phyloP scores from a whole-genome alignment of 2,113 vertebrate species.

The Mormyrus iriodes region DNA sequence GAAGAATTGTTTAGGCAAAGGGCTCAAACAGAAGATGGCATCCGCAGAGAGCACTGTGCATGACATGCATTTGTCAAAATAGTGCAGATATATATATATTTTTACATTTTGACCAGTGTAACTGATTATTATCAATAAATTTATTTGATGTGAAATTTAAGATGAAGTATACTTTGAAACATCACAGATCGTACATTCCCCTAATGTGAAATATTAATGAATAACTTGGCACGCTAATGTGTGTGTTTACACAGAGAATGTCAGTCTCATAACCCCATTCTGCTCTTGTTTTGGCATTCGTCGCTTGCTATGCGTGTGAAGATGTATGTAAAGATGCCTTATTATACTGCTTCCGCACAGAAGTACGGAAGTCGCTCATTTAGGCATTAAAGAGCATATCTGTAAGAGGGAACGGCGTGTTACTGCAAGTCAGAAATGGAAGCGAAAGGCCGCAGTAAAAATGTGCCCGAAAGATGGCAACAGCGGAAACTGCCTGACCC shows the following conservation, averaged over 20 bases:
- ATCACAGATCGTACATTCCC: background rate
- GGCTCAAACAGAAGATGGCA: background rate
- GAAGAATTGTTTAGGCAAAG: background rate
- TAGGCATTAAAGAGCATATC: background rate
- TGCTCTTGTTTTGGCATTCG: background rate
- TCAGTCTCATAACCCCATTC: background rate
- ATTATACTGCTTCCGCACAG: background rate
- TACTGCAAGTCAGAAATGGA: background rate
- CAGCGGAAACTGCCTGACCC: background rate
- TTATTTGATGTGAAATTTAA: background rate
- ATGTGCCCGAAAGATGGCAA: background rate
- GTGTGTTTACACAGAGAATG: background rate
- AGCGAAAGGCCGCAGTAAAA: slow-evolving; percentile 8
- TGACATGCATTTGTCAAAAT: background rate
- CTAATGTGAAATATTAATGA: background rate
- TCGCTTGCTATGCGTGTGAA: background rate
- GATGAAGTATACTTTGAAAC: background rate
- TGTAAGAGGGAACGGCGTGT: background rate
- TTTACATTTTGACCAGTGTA: background rate
- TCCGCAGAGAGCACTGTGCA: background rate
- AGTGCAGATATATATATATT: background rate
- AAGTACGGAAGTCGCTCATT: background rate
- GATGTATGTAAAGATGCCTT: background rate
- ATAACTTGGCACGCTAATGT: background rate
- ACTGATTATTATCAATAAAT: background rate